These are phyloP conservation scores for Heteromyza rotundicornis DNA, from an alignment of 2,888 invertebrate genomes.

Conservation along the genomic window DNA sequence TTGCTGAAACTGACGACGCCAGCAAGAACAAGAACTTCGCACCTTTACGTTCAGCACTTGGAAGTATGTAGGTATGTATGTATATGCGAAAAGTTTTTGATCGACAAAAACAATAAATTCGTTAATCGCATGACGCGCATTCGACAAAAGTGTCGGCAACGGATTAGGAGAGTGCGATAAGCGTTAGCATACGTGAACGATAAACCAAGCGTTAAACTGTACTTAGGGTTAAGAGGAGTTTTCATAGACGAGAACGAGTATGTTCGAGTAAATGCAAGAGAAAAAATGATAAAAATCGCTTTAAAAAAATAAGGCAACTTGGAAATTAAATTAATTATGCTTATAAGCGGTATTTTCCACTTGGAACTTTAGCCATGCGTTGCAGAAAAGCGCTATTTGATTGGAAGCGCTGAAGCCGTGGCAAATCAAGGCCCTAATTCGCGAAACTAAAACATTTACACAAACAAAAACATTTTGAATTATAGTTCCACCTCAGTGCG, in stretches of 20 bases:
- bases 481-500: not conserved
- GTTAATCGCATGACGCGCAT: conserved; percentile 17
- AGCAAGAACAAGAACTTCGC: conserved; percentile 5
- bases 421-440: not conserved
- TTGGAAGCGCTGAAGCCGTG: not conserved
- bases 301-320: not conserved
- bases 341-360: too few relatives aligned
- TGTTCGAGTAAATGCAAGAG: too few relatives aligned
- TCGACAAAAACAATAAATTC: not conserved
- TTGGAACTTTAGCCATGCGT: too few relatives aligned
- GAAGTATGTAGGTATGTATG: not conserved
- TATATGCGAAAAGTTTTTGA: not conserved
- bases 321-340: conserved; percentile 6
- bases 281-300: too few relatives aligned
- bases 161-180: conserved; percentile 48
- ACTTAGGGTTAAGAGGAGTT: not conserved
- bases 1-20: not conserved
- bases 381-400: not conserved
- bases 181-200: conserved; percentile 15
- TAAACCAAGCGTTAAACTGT: conserved; percentile 44
- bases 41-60: not conserved
- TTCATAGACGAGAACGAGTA: too few relatives aligned
- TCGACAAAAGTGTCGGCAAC: conserved; percentile 11
- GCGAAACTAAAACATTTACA: not conserved
- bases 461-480: not conserved